Conservation (phyloP, 2,888 invertebrate genomes). For the Sepiola atlantica region DNA sequence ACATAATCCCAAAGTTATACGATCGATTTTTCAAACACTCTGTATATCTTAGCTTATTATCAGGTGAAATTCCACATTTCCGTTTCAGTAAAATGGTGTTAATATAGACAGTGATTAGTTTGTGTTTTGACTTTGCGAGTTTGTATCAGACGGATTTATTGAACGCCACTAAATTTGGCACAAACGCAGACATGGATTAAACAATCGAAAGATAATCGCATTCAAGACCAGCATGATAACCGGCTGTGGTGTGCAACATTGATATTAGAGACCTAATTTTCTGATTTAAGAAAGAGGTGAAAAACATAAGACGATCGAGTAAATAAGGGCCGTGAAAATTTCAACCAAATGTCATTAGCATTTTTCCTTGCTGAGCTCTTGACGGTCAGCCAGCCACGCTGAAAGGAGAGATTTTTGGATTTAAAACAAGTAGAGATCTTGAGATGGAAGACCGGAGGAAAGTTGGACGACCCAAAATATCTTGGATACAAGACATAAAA, state of each 20-base stretch:
- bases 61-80: background rate
- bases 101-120: background rate
- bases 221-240: background rate
- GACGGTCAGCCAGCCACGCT: too few species aligned
- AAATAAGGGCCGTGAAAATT: background rate
- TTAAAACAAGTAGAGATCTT: too few species aligned
- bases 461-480: too few species aligned
- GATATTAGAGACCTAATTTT: background rate
- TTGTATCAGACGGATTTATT: background rate
- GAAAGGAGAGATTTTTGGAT: too few species aligned
- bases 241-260: background rate
- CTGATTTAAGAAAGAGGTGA: background rate
- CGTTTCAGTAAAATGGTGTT: background rate
- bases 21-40: too few species aligned
- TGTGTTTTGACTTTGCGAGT: background rate
- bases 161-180: background rate
- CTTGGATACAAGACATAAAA: too few species aligned
- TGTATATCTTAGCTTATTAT: background rate
- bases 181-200: background rate
- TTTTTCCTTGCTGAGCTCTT: too few species aligned
- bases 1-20: too few species aligned
- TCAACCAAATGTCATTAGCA: background rate
- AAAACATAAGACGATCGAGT: background rate
- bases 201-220: background rate
- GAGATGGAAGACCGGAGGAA: too few species aligned